These are phyloP conservation scores for Pelagia noctiluca DNA, from an alignment of 30 jellyfish, hydroid and myxozoan genomes.

Conservation along the genomic window DNA sequence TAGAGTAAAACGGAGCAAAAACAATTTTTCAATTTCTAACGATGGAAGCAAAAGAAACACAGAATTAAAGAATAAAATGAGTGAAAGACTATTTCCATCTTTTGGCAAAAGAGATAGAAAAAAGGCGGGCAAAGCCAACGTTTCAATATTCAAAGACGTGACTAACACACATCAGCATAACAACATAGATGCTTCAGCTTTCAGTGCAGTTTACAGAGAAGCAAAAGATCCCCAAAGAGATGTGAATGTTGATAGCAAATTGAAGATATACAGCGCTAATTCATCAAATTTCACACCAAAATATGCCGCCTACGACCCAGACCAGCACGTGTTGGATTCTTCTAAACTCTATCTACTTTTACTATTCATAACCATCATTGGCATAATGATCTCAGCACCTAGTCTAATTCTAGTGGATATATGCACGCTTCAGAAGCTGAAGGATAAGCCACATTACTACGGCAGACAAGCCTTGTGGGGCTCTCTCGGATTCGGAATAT, in stretches of 20 bases:
- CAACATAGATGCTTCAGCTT: no score
- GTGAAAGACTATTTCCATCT: no score
- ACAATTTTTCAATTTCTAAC: no score
- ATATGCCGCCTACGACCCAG: slow-evolving; percentile 93
- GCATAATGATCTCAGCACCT: slow-evolving; percentile 91
- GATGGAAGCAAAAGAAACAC: no score
- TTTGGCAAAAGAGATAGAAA: no score
- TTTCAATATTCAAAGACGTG: no score
- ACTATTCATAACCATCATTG: slow-evolving; percentile 80
- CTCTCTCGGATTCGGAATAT: slow-evolving; percentile 80
- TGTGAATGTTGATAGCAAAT: slow-evolving; percentile 29
- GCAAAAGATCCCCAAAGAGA: slow-evolving; percentile 37
- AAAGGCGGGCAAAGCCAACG: no score
- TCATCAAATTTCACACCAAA: slow-evolving; percentile 69
- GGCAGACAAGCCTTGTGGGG: slow-evolving; percentile 97
- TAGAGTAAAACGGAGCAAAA: no score
- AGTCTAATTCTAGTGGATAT: slow-evolving; percentile 84
- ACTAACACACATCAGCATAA: no score
- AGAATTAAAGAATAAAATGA: no score
- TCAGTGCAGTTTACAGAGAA: no score
- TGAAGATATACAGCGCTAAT: slow-evolving; percentile 41
- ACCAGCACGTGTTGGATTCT: slow-evolving; percentile 85
- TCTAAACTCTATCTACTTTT: slow-evolving; percentile 61
- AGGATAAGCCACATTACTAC: slow-evolving; percentile 62
- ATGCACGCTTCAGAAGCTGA: slow-evolving; percentile 83